Evolutionary conservation across 2,888 invertebrate species (phyloP).

Genomic region (Gordius sp.): DNA sequence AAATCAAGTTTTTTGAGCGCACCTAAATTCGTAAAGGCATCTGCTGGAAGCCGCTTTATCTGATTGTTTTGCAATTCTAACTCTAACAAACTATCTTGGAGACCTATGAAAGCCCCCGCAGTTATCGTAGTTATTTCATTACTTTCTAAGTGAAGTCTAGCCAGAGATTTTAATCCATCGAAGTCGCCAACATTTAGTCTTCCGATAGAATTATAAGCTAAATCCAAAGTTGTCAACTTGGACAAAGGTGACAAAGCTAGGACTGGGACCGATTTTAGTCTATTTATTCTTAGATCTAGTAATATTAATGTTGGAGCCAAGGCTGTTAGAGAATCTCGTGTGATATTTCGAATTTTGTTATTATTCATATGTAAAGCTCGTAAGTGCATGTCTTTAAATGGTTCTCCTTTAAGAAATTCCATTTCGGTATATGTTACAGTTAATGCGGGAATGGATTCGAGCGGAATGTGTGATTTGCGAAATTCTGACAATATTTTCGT

Average conservation of each 20-base stretch:
- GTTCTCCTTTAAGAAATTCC: too few species aligned
- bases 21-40: neutral
- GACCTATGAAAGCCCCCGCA: neutral
- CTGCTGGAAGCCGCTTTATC: neutral
- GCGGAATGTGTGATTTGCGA: too few species aligned
- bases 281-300: conserved; percentile 2
- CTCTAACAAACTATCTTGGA: neutral
- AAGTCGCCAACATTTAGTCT: neutral
- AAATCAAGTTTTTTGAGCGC: neutral
- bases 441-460: too few species aligned
- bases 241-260: neutral
- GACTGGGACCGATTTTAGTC: neutral
- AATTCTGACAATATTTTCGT: too few species aligned
- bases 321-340: neutral
- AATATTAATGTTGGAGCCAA: neutral
- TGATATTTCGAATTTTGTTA: neutral
- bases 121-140: conserved; percentile 4
- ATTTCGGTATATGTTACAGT: too few species aligned
- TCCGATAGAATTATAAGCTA: neutral
- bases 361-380: too few species aligned
- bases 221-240: neutral
- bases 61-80: conserved; percentile 7
- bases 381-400: too few species aligned
- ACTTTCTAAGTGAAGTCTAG: neutral
- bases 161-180: neutral